Evolutionary conservation across 1,140 invertebrate genomes (phyloP).

Genomic region (Lucilia sericata): DNA sequence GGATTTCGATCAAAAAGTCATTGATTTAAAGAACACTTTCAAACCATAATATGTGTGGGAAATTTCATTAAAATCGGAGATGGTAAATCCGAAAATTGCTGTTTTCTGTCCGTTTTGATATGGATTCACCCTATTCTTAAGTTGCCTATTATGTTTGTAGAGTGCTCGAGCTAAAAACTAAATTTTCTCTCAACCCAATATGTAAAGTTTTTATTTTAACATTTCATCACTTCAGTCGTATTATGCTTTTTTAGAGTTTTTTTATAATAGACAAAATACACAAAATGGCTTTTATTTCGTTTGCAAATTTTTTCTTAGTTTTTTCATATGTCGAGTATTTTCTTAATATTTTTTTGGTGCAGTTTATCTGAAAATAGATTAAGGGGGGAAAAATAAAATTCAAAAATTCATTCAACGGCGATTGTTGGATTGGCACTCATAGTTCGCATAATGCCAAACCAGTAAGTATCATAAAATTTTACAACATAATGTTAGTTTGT

Average conservation of each 20-base stretch:
- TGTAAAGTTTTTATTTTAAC: background rate
- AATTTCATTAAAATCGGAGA: too few relatives aligned
- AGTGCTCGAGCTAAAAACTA: too few relatives aligned
- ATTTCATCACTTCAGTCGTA: background rate
- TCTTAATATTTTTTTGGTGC: background rate
- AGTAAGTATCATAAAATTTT: constrained; percentile 23
- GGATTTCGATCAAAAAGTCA: too few relatives aligned
- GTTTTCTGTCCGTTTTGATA: too few relatives aligned
- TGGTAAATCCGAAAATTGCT: too few relatives aligned
- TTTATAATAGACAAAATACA: background rate
- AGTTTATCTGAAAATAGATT: constrained; percentile 25
- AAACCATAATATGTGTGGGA: too few relatives aligned
- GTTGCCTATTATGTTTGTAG: too few relatives aligned
- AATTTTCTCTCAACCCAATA: background rate
- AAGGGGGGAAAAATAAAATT: background rate
- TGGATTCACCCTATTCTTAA: too few relatives aligned
- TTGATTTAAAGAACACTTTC: too few relatives aligned
- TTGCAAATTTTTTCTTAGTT: background rate
- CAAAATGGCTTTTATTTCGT: constrained; percentile 3
- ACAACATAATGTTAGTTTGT: constrained; percentile 19
- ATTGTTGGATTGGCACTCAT: background rate
- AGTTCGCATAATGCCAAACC: background rate
- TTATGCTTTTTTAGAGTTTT: background rate
- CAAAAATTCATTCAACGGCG: background rate
- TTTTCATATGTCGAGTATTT: background rate